These are phyloP conservation scores for Sphaerophoria rueppellii DNA, from an alignment of 2,888 invertebrate genomes.

Conservation along the genomic window DNA sequence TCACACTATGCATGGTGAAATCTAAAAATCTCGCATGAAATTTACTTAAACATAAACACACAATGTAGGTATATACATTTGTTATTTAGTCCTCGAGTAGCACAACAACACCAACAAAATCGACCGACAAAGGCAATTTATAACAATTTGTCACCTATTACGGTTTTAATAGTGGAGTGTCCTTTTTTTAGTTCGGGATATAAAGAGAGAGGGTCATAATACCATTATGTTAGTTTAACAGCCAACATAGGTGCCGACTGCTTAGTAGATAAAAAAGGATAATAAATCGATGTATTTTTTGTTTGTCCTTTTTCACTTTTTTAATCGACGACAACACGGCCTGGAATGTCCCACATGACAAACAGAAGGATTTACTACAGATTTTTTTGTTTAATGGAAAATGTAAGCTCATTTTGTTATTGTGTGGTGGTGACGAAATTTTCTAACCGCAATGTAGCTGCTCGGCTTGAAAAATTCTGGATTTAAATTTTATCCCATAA, in stretches of 20 bases:
- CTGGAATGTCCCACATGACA: not conserved
- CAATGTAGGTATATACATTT: constrained; percentile 14
- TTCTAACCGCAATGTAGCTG: not conserved
- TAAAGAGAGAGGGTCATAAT: constrained; percentile 59
- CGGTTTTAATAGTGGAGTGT: constrained; percentile 38
- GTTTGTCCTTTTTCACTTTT: constrained; percentile 6
- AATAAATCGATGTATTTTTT: constrained; percentile 20
- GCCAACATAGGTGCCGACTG: constrained; percentile 32
- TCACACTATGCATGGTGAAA: constrained; percentile 6
- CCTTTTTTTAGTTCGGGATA: not conserved
- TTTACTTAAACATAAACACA: constrained; percentile 45
- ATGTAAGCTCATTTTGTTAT: not conserved
- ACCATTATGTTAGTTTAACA: constrained; percentile 48
- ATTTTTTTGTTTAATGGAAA: constrained; percentile 30
- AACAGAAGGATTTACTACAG: constrained; percentile 48
- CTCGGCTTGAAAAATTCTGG: too few relatives aligned
- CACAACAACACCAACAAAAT: constrained; percentile 58
- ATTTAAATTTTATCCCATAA: too few relatives aligned
- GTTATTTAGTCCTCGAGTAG: constrained; percentile 15
- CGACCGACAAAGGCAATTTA: constrained; percentile 56
- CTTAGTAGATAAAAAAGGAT: constrained; percentile 16
- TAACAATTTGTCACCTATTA: constrained; percentile 73
- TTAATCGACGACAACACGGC: constrained; percentile 10
- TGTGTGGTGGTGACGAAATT: not conserved
- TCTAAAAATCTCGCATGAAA: constrained; percentile 54